phyloP scores from a whole-genome alignment of 2,888 invertebrate species.

The Corbicula japonica region DNA sequence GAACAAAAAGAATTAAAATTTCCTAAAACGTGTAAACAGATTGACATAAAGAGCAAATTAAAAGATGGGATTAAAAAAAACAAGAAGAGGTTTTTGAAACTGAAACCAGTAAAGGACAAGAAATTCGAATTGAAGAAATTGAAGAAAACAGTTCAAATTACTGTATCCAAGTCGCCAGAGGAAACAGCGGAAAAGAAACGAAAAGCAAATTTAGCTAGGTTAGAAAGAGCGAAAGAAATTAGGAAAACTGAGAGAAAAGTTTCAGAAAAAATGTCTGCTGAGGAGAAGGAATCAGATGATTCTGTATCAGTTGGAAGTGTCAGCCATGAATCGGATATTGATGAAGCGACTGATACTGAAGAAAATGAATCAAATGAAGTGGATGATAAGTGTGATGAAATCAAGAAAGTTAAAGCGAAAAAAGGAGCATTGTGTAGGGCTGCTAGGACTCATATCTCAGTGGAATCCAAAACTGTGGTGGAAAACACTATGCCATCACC shows the following conservation, averaged over 20 bases:
- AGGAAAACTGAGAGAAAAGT: constrained; percentile 40
- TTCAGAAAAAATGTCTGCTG: constrained; percentile 19
- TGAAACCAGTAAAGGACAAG: constrained; percentile 38
- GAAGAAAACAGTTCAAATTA: constrained; percentile 31
- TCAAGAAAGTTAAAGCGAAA: constrained; percentile 44
- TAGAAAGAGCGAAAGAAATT: constrained; percentile 59
- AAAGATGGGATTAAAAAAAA: constrained; percentile 28
- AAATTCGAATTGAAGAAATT: constrained; percentile 40
- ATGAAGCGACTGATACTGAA: no score
- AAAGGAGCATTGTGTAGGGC: constrained; percentile 62
- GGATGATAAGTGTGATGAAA: constrained; percentile 26
- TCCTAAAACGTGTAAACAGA: neutral
- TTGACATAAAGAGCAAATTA: constrained; percentile 7
- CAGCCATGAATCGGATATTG: no score
- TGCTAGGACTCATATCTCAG: constrained; percentile 67
- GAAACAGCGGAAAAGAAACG: constrained; percentile 58
- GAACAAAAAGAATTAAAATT: constrained; percentile 11
- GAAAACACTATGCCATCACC: constrained; percentile 49
- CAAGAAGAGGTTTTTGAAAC: constrained; percentile 5
- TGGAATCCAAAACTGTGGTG: constrained; percentile 58
- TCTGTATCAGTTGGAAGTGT: constrained; percentile 35
- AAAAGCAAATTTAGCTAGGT: constrained; percentile 56
- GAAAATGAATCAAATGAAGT: constrained; percentile 2
- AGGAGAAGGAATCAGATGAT: constrained; percentile 42
- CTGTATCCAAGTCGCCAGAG: constrained; percentile 49